Conservation (phyloP, 2,113 vertebrate genomes). For the Brachypodius melanocephalos region DNA sequence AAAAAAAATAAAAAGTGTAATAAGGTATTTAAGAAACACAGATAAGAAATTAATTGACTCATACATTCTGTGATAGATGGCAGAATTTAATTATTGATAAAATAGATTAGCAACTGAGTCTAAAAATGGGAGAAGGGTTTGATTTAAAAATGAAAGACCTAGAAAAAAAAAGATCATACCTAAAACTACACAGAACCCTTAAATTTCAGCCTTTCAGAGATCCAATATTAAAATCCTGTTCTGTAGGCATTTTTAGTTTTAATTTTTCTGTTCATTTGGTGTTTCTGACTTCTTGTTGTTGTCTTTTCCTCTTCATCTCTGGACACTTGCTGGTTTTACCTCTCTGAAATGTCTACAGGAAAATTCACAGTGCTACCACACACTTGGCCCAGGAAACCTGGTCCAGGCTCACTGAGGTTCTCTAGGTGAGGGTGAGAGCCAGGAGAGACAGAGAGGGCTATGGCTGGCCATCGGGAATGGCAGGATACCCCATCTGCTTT, state of each 20-base stretch:
- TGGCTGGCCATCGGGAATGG: background rate
- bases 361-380: accelerated
- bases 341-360: background rate
- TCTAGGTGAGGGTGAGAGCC: background rate
- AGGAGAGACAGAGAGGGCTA: no score
- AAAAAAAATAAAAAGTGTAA: accelerated
- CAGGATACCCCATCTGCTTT: background rate
- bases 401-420: background rate
- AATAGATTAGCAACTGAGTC: background rate
- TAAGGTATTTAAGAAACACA: background rate
- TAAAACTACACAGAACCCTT: background rate
- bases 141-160: background rate
- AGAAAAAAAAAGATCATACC: background rate
- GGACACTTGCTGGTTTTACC: background rate
- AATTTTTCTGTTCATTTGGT: background rate
- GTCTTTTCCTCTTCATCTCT: background rate
- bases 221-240: background rate
- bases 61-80: background rate
- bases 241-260: background rate
- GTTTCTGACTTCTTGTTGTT: background rate
- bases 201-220: background rate
- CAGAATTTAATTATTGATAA: background rate
- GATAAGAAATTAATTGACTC: background rate
- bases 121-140: background rate
- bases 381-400: background rate